Percentiles rank a stretch among this genome's conserved stretches.
phyloP scores from a whole-genome alignment of 2,888 invertebrate genomes.

The Polia nebulosa region DNA sequence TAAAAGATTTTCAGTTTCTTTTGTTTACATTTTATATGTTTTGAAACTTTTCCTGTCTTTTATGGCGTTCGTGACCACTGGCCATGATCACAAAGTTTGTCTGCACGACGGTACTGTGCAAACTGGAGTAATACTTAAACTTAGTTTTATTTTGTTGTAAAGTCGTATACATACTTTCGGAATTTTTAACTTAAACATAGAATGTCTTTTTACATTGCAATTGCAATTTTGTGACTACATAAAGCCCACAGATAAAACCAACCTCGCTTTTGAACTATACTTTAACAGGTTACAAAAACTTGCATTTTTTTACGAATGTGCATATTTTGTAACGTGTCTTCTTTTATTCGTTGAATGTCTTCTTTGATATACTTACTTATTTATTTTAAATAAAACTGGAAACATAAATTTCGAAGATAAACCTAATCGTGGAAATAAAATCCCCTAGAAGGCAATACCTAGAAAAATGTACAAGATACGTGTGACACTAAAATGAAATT shows the following conservation, averaged over 20 bases:
- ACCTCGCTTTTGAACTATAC: not conserved
- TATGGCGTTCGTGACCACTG: slow-evolving; percentile 54
- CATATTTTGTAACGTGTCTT: too few species aligned
- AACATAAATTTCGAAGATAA: too few species aligned
- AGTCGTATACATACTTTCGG: slow-evolving; percentile 45
- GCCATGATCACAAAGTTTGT: slow-evolving; percentile 53
- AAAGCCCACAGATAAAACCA: not conserved
- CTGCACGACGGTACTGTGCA: slow-evolving; percentile 36
- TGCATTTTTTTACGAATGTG: too few species aligned
- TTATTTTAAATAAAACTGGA: too few species aligned
- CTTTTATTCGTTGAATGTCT: too few species aligned
- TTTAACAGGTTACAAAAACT: not conserved
- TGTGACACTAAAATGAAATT: too few species aligned
- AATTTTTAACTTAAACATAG: slow-evolving; percentile 19
- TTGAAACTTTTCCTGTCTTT: slow-evolving; percentile 51
- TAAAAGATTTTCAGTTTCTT: slow-evolving; percentile 8
- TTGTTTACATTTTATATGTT: slow-evolving; percentile 34
- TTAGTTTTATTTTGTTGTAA: slow-evolving; percentile 51
- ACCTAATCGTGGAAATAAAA: too few species aligned
- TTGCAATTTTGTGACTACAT: not conserved
- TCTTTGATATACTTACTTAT: too few species aligned
- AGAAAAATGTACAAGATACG: too few species aligned
- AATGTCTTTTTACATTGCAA: not conserved
- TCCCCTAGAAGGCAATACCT: too few species aligned
- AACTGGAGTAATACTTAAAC: slow-evolving; percentile 41